Evolutionary conservation across 2,797 vertebrate species (phyloP).

Genomic region (Australoheros facetus): DNA sequence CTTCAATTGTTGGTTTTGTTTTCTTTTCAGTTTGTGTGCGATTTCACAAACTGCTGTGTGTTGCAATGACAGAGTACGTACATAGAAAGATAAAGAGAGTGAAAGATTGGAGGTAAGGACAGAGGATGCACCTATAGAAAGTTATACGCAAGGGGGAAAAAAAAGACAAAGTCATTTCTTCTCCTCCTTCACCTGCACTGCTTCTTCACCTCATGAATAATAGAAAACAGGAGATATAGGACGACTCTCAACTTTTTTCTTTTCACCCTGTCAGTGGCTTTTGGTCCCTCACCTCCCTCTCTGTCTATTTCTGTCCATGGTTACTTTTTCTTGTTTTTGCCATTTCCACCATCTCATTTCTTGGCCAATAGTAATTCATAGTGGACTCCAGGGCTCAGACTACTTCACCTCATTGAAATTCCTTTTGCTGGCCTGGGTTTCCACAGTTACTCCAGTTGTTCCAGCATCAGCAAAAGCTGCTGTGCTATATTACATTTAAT

Average conservation of each 20-base stretch:
- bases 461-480: not conserved
- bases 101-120: not conserved
- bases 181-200: slow-evolving; percentile 38
- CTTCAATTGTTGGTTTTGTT: too few species aligned
- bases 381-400: not conserved
- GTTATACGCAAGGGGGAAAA: not conserved
- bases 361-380: not conserved
- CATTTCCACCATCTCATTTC: not conserved
- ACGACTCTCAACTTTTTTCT: slow-evolving; percentile 9
- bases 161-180: slow-evolving; percentile 19
- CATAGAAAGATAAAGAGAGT: too few species aligned
- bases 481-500: not conserved
- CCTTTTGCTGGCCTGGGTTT: not conserved
- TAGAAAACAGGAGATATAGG: slow-evolving; percentile 41
- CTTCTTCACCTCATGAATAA: slow-evolving; percentile 64
- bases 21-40: too few species aligned
- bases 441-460: not conserved
- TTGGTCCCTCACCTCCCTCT: not conserved
- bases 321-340: not conserved
- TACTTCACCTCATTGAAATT: not conserved
- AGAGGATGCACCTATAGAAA: fast-evolving
- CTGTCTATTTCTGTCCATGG: slow-evolving; percentile 3
- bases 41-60: too few species aligned
- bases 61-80: too few species aligned
- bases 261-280: slow-evolving; percentile 25